Base-by-base conservation (phyloP, 2,888 invertebrate genomes). In the Heliconius erato region DNA sequence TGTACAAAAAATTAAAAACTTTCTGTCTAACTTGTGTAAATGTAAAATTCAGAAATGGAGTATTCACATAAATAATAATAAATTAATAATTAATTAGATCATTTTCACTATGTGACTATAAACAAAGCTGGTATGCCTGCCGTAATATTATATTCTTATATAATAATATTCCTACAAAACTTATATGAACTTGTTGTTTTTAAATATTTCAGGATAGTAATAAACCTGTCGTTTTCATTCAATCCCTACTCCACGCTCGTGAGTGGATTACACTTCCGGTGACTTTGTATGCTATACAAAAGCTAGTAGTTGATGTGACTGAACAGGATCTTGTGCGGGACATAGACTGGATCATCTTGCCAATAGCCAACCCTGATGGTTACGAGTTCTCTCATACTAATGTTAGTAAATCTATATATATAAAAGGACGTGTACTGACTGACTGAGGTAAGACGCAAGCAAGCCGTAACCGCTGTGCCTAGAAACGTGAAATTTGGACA, bases 321-420 rank as follows among this genome's bases (percentile, higher is more conserved):
- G 97, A 97, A 81, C 89, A 89, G 3, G 91, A 96, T 74, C 88
- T 98, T 4, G 89, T 97, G 12, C 91, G 96, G 19, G 91, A 96
- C 67, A 95, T 97, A 63, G 97, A 98, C 88, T 97, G 97, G 97
- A 96, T 96, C 86, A 96, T 97, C 74, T 84, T 97, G 28, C 98
- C 98, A 0, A 93, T 97, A 12, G 92, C 97, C 65, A 98, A 98
- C 89, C 97, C 97, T 12, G 98, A 98, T 90, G 98, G 98, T 3
- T 98, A 97, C 87, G 96, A 96, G 82, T 97, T 93, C 90, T 95
- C 96, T 4, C 96, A 96, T 85, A 91, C 91, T 1, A 89, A 83
- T 76, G 96, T 96, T 86, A 90, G 92, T 89, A 67, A 26, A 59
- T 32, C 1, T 44, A 49, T 54, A n/a, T n/a, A n/a, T n/a, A n/a